phyloP scores from a whole-genome alignment of 30 jellyfish, hydroid and myxozoan genomes.

The Turritopsis dohrnii region DNA sequence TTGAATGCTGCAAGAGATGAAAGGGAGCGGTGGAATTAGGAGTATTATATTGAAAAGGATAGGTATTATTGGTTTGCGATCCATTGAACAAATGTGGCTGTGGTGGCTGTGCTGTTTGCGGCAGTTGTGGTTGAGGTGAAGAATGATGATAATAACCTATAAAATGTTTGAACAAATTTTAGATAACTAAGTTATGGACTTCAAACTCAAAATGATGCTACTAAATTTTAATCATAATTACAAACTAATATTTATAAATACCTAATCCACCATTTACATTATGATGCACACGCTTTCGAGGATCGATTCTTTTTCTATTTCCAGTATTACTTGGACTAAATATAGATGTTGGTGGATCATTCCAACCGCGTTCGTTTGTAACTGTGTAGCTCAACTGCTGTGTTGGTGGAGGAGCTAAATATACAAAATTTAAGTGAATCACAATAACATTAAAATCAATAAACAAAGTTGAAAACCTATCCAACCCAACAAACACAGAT shows the following conservation, averaged over 20 bases:
- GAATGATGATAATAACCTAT: background rate
- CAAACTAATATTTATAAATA: background rate
- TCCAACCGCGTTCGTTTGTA: constrained; percentile 88
- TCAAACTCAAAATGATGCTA: background rate
- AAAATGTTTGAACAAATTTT: too few species aligned
- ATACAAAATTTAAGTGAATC: background rate
- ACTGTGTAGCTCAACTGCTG: constrained; percentile 21
- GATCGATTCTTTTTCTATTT: constrained; percentile 63
- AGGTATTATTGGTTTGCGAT: background rate
- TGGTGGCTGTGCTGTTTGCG: background rate
- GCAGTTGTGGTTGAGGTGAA: background rate
- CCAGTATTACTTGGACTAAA: constrained; percentile 49
- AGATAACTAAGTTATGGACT: background rate
- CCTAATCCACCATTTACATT: constrained; percentile 27
- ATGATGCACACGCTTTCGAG: constrained; percentile 83
- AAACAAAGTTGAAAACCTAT: background rate
- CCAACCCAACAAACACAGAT: background rate
- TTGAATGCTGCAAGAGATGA: constrained; percentile 14
- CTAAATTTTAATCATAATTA: background rate
- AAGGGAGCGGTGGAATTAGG: background rate
- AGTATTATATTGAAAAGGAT: background rate
- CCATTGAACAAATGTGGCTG: background rate
- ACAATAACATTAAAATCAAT: too few species aligned
- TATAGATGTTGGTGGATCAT: constrained; percentile 90
- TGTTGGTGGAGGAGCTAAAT: constrained; percentile 7